Percentiles rank a stretch among this genome's conserved stretches.
These are phyloP conservation scores for Gila robusta DNA, from an alignment of 2,797 vertebrate species.

Conservation along the genomic window DNA sequence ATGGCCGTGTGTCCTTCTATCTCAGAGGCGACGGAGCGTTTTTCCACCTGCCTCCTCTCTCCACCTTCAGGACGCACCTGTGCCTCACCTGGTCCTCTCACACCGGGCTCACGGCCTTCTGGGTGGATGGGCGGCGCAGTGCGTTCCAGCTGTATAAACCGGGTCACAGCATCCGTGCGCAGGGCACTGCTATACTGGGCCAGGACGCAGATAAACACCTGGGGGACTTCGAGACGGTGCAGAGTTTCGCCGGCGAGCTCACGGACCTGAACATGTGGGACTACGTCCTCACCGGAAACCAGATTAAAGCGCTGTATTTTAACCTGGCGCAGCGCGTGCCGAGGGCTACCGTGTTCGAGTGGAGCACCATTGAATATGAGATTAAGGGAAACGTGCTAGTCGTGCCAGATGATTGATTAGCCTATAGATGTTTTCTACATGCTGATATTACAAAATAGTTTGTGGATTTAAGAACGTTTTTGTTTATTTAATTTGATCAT, in stretches of 20 bases:
- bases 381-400: slow-evolving; percentile 75
- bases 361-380: slow-evolving; percentile 74
- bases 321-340: slow-evolving; percentile 53
- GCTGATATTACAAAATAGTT: background rate
- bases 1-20: slow-evolving; percentile 80
- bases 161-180: slow-evolving; percentile 70
- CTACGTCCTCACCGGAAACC: slow-evolving; percentile 64
- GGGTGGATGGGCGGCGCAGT: slow-evolving; percentile 77
- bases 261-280: slow-evolving; percentile 82
- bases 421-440: background rate
- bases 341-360: slow-evolving; percentile 74
- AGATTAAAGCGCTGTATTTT: slow-evolving; percentile 70
- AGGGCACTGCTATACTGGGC: slow-evolving; percentile 76
- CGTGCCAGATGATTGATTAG: slow-evolving; percentile 77
- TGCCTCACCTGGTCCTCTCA: slow-evolving; percentile 83
- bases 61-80: slow-evolving; percentile 80
- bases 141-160: slow-evolving; percentile 79
- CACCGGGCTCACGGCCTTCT: slow-evolving; percentile 74
- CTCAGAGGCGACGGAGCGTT: slow-evolving; percentile 78
- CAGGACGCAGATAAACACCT: slow-evolving; percentile 81
- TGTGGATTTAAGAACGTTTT: background rate
- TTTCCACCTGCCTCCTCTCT: slow-evolving; percentile 77
- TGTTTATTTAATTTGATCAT: background rate
- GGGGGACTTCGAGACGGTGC: slow-evolving; percentile 70
- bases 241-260: slow-evolving; percentile 82